phyloP scores from a whole-genome alignment of 1,140 invertebrate species.

The Copidosoma floridanum region DNA sequence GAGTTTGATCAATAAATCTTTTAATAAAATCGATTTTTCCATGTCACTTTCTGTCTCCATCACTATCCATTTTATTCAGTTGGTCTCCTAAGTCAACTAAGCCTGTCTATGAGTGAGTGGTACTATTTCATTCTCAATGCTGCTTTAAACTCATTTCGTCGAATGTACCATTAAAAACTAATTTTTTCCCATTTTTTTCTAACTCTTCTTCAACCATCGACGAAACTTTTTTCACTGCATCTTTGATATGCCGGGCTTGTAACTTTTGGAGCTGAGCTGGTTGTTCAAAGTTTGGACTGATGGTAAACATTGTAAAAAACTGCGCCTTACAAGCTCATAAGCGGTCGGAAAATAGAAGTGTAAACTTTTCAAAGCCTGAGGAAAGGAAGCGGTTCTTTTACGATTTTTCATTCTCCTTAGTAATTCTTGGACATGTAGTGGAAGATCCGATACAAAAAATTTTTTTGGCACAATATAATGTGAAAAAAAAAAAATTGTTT shows the following conservation, averaged over 20 bases:
- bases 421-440: no score
- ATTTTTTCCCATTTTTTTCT: not conserved
- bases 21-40: not conserved
- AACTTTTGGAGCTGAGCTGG: not conserved
- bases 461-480: no score
- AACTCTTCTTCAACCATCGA: not conserved
- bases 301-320: not conserved
- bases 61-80: not conserved
- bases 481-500: no score
- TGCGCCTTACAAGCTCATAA: not conserved
- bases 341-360: not conserved
- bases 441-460: no score
- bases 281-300: not conserved
- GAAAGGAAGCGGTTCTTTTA: no score
- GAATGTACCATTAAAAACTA: not conserved
- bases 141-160: not conserved
- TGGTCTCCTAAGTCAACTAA: conserved; percentile 1
- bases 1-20: not conserved
- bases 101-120: not conserved
- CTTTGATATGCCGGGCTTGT: not conserved
- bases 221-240: not conserved
- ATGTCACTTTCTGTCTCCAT: not conserved
- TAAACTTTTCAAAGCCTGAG: not conserved
- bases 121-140: not conserved
- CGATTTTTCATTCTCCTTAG: no score